A percentile compares a stretch with the other conserved stretches of the same genome.
phyloP scores from a whole-genome alignment of 1,140 invertebrate species.

The Euschistus heros region DNA sequence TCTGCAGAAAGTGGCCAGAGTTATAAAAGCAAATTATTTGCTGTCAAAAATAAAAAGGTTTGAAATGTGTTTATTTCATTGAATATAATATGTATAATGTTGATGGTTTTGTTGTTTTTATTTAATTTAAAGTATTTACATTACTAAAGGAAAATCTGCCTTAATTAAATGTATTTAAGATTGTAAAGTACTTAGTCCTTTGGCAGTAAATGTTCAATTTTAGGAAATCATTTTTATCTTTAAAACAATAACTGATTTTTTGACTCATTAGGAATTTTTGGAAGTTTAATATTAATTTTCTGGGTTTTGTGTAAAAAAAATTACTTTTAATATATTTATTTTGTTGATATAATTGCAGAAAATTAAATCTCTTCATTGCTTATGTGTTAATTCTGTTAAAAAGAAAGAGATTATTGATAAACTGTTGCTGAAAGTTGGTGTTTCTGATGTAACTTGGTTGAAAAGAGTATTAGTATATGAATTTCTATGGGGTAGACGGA shows the following conservation, averaged over 20 bases:
- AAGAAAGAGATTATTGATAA: not conserved
- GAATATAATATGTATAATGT: no score
- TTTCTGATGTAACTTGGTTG: not conserved
- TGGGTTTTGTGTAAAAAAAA: not conserved
- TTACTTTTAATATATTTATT: not conserved
- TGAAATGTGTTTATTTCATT: no score
- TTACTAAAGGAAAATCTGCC: not conserved
- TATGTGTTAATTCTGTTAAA: slow-evolving; percentile 1
- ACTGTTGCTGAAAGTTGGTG: not conserved
- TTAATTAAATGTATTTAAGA: not conserved
- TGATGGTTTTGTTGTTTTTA: not conserved
- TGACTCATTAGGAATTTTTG: not conserved
- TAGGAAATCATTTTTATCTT: not conserved
- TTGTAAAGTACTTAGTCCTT: not conserved
- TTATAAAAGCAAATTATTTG: not conserved
- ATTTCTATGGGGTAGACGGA: not conserved
- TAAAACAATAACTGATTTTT: not conserved
- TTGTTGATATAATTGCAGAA: not conserved
- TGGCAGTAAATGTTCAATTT: not conserved
- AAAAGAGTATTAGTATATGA: not conserved
- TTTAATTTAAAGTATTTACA: not conserved
- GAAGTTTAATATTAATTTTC: not conserved
- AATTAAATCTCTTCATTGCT: not conserved
- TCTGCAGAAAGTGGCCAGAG: slow-evolving; percentile 4
- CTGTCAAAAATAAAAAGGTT: slow-evolving; percentile 1